Evolutionary conservation across 1,140 invertebrate species (phyloP).

Genomic region (Vanessa atalanta): DNA sequence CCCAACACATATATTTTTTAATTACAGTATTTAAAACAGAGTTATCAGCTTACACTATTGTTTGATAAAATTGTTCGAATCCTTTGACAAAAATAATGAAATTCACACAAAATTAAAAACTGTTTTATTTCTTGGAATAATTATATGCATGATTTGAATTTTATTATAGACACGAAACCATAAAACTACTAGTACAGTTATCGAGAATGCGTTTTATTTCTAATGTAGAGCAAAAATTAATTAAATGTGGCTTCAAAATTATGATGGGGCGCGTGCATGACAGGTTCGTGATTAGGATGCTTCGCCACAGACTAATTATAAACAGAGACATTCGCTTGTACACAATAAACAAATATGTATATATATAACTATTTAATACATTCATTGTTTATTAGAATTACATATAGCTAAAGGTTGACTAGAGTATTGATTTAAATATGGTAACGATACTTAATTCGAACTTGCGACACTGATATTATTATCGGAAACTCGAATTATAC

Average conservation of each 20-base stretch:
- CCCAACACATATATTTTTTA: too few relatives aligned
- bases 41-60: too few relatives aligned
- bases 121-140: background rate
- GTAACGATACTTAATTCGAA: too few relatives aligned
- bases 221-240: slow-evolving; percentile 17
- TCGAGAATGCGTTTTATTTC: background rate
- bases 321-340: slow-evolving; percentile 4
- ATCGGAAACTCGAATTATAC: background rate
- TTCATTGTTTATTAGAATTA: too few relatives aligned
- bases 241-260: slow-evolving; percentile 12
- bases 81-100: too few relatives aligned
- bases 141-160: background rate
- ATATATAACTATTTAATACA: too few relatives aligned
- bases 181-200: background rate
- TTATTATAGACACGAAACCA: background rate
- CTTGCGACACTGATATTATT: background rate
- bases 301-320: slow-evolving; percentile 12
- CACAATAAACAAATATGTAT: background rate
- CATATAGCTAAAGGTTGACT: too few relatives aligned
- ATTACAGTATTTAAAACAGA: too few relatives aligned
- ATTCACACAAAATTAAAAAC: background rate
- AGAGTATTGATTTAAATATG: too few relatives aligned
- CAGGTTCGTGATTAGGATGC: slow-evolving; percentile 19
- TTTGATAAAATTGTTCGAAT: too few relatives aligned
- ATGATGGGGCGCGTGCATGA: slow-evolving; percentile 22